Percentiles rank a stretch among this genome's conserved stretches.
These are phyloP conservation scores for Neocrepidodera transversa DNA, from an alignment of 2,888 invertebrate genomes.

Conservation along the genomic window DNA sequence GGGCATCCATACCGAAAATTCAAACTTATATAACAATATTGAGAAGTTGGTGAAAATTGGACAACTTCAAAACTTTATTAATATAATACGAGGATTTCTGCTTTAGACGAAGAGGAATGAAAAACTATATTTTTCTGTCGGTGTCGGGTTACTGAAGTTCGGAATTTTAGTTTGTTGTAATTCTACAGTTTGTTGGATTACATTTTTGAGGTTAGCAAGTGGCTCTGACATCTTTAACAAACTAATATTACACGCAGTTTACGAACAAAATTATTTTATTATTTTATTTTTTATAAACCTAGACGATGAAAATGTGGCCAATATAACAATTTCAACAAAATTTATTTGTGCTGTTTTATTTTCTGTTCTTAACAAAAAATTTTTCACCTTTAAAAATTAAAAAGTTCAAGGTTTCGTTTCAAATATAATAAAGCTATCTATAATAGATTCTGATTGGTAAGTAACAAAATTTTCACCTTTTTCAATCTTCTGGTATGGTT, in stretches of 20 bases:
- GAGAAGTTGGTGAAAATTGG: slow-evolving; percentile 40
- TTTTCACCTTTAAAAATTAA: too few species aligned
- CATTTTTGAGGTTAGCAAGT: slow-evolving; percentile 2
- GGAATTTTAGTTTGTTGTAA: slow-evolving; percentile 10
- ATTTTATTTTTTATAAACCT: too few species aligned
- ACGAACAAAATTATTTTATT: too few species aligned
- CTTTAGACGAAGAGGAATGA: slow-evolving; percentile 16
- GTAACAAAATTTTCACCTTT: too few species aligned
- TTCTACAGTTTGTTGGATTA: slow-evolving; percentile 9
- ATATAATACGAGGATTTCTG: slow-evolving; percentile 42
- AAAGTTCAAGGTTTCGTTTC: too few species aligned
- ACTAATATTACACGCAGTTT: background rate
- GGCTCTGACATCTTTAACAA: background rate
- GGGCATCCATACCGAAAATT: slow-evolving; percentile 37
- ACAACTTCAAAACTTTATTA: slow-evolving; percentile 47
- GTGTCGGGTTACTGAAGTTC: slow-evolving; percentile 2
- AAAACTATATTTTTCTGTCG: slow-evolving; percentile 29
- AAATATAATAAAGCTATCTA: too few species aligned
- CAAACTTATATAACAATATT: slow-evolving; percentile 42
- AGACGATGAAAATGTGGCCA: too few species aligned
- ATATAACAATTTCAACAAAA: too few species aligned
- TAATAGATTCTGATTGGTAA: too few species aligned
- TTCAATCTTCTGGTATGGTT: too few species aligned
- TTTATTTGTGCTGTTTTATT: too few species aligned
- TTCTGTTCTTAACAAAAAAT: too few species aligned